Evolutionary conservation across 2,888 invertebrate genomes (phyloP).

Genomic region (Pandemis cinnamomeana): DNA sequence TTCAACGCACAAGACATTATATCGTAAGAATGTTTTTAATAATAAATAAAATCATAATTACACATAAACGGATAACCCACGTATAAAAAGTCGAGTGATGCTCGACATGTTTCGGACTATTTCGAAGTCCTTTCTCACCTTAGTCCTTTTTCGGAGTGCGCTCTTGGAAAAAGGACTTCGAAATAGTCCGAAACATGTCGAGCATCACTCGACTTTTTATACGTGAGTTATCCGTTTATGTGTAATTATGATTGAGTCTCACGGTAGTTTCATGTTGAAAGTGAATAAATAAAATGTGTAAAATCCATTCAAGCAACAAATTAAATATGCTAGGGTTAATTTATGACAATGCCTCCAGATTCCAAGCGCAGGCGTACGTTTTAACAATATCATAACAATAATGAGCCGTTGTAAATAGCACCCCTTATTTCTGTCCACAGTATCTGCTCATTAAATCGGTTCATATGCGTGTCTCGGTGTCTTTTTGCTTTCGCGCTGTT

Average conservation of each 20-base stretch:
- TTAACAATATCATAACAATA: slow-evolving; percentile 82
- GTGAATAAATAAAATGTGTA: slow-evolving; percentile 35
- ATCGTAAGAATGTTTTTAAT: neutral
- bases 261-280: too few relatives aligned
- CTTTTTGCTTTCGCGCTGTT: slow-evolving; percentile 73
- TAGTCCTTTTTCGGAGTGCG: too few relatives aligned
- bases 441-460: slow-evolving; percentile 80
- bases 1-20: neutral
- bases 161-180: too few relatives aligned
- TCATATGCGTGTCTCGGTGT: slow-evolving; percentile 63
- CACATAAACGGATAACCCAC: too few relatives aligned
- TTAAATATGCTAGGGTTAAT: slow-evolving; percentile 48
- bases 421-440: slow-evolving; percentile 83
- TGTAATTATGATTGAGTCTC: too few relatives aligned
- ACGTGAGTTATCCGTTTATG: too few relatives aligned
- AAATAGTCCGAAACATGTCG: too few relatives aligned
- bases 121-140: too few relatives aligned
- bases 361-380: slow-evolving; percentile 64
- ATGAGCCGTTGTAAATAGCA: slow-evolving; percentile 74
- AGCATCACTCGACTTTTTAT: too few relatives aligned
- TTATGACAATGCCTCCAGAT: slow-evolving; percentile 62
- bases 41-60: slow-evolving; percentile 40
- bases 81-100: too few relatives aligned
- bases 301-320: slow-evolving; percentile 43
- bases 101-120: too few relatives aligned